phyloP scores from a whole-genome alignment of 1,140 invertebrate genomes.

The Brachionus sp. region DNA sequence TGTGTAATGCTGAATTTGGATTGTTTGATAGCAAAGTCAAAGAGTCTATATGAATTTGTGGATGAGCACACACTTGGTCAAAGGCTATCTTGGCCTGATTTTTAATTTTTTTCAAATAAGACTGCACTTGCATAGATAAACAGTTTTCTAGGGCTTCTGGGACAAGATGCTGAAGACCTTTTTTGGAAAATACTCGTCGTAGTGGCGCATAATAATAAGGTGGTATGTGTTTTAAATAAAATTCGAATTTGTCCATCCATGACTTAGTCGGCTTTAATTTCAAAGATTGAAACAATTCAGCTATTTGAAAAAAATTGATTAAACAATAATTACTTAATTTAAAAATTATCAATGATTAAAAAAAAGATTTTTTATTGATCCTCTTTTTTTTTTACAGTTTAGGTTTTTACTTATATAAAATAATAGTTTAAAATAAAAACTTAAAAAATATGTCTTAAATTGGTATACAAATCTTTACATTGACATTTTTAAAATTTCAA shows the following conservation, averaged over 20 bases:
- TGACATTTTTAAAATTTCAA: no score
- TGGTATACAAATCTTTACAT: no score
- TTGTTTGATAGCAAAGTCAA: constrained; percentile 17
- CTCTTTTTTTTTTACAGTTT: no score
- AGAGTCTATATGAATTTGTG: background rate
- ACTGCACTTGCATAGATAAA: constrained; percentile 24
- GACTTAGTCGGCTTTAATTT: constrained; percentile 50
- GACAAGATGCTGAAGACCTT: constrained; percentile 81
- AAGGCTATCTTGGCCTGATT: constrained; percentile 34
- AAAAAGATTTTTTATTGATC: no score
- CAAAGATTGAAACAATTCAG: constrained; percentile 75
- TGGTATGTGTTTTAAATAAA: constrained; percentile 89
- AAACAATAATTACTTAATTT: constrained; percentile 70
- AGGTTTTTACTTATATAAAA: no score
- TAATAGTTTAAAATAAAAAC: no score
- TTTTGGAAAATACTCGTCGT: constrained; percentile 79
- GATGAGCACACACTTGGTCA: constrained; percentile 44
- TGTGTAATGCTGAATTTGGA: background rate
- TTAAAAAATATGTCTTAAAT: no score
- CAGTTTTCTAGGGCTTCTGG: constrained; percentile 84
- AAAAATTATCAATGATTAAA: constrained; percentile 43
- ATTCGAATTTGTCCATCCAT: constrained; percentile 69
- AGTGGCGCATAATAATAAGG: constrained; percentile 87
- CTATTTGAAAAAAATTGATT: constrained; percentile 63
- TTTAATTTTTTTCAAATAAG: constrained; percentile 46